Evolutionary conservation across 2,113 vertebrate genomes (phyloP).

Genomic region (Petroica traversi): DNA sequence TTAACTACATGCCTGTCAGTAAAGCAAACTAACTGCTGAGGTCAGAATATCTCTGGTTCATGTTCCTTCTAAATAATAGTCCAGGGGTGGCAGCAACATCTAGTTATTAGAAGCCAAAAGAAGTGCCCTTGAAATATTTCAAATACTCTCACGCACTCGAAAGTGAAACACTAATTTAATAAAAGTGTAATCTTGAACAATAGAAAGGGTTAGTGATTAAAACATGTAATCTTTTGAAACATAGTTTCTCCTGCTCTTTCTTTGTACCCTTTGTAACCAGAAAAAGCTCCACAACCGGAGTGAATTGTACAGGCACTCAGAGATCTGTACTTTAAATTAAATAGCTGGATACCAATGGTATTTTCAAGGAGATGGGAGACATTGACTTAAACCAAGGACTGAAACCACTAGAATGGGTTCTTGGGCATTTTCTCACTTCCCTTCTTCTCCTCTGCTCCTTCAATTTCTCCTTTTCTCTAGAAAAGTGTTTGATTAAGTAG

Average conservation of each 20-base stretch:
- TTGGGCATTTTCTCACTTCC: neutral
- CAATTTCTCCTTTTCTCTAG: neutral
- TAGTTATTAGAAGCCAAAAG: conserved; percentile 41
- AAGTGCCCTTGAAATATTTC: conserved; percentile 67
- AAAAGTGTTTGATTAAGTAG: conserved; percentile 43
- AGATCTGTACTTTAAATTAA: conserved; percentile 10
- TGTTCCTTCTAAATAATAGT: conserved; percentile 18
- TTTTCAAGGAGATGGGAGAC: conserved; percentile 35
- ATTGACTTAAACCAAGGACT: conserved; percentile 17
- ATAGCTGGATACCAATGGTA: neutral
- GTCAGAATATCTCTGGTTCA: neutral
- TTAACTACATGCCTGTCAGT: neutral
- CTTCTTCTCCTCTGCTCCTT: conserved; percentile 4
- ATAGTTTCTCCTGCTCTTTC: neutral
- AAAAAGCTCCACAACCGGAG: neutral
- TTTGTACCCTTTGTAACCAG: neutral
- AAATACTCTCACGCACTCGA: conserved; percentile 62
- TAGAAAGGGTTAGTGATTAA: neutral
- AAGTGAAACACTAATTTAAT: conserved; percentile 60
- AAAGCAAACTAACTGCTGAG: neutral
- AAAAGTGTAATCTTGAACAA: conserved; percentile 37
- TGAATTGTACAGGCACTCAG: neutral
- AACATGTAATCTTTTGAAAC: conserved; percentile 14
- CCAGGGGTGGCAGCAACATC: conserved; percentile 69
- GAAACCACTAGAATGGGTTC: conserved; percentile 53